Conservation (phyloP, 1,140 invertebrate genomes). For the Manduca sexta region DNA sequence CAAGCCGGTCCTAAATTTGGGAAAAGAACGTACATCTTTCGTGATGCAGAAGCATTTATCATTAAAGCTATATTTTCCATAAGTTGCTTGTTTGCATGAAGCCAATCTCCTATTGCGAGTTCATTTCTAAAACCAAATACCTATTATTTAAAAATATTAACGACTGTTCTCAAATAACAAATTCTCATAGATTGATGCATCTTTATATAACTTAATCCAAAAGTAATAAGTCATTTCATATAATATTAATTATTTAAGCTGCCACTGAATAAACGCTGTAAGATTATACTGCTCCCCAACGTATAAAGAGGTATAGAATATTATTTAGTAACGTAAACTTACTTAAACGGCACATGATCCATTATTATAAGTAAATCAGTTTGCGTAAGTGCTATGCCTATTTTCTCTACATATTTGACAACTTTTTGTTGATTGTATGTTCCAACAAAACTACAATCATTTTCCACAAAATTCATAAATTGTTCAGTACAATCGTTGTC, state of each 20-base stretch:
- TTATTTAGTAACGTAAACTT: conserved; percentile 15
- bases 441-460: conserved; percentile 44
- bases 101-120: conserved; percentile 48
- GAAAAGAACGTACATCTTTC: conserved; percentile 56
- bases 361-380: conserved; percentile 52
- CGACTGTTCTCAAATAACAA: too few relatives aligned
- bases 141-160: conserved; percentile 8
- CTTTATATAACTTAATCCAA: too few relatives aligned
- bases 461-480: conserved; percentile 48
- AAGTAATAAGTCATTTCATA: neutral
- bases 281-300: too few relatives aligned
- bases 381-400: conserved; percentile 52
- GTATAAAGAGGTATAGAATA: too few relatives aligned
- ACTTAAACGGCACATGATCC: conserved; percentile 54
- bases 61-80: conserved; percentile 45
- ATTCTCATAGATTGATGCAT: too few relatives aligned
- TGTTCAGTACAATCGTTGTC: conserved; percentile 33
- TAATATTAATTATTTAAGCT: too few relatives aligned
- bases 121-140: conserved; percentile 30
- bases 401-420: conserved; percentile 49
- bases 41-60: conserved; percentile 62
- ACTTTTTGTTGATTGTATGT: conserved; percentile 38
- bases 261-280: too few relatives aligned
- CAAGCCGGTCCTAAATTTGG: conserved; percentile 68
- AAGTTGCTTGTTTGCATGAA: conserved; percentile 41